These are phyloP conservation scores for Anabas testudineus DNA, from an alignment of 2,797 vertebrate species.

Conservation along the genomic window DNA sequence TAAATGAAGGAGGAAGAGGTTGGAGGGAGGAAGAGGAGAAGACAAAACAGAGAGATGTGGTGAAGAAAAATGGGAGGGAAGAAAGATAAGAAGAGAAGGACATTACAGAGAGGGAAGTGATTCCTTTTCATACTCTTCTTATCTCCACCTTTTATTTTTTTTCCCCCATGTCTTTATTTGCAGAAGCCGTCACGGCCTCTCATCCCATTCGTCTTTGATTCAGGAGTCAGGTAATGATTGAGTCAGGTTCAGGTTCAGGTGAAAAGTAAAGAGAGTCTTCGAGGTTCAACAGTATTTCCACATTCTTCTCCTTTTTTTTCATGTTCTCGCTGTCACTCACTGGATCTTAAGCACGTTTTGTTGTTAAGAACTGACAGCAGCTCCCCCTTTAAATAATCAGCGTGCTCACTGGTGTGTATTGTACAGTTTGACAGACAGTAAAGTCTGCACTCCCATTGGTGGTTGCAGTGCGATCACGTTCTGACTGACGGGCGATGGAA, in stretches of 20 bases:
- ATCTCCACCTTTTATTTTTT: not conserved
- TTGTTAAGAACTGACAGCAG: not conserved
- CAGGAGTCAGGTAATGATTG: constrained; percentile 31
- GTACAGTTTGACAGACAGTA: constrained; percentile 8
- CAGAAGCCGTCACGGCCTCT: not conserved
- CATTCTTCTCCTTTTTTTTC: no score
- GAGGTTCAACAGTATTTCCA: not conserved
- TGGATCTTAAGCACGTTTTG: not conserved
- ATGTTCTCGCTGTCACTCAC: not conserved
- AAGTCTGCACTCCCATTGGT: constrained; percentile 16
- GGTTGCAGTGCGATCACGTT: not conserved
- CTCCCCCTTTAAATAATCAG: no score
- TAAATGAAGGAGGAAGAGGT: constrained; percentile 10
- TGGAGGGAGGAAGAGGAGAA: not conserved
- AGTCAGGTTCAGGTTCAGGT: not conserved
- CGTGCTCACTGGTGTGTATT: not conserved
- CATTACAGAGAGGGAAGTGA: not conserved
- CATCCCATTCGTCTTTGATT: not conserved
- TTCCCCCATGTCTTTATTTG: constrained; percentile 10
- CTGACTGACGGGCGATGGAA: constrained; percentile 26
- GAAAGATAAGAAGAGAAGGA: not conserved
- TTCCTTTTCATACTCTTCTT: not conserved
- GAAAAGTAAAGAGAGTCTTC: not conserved
- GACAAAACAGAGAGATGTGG: constrained; percentile 12
- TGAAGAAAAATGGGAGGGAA: not conserved